Conservation (phyloP, 2,797 vertebrate genomes). For the Anniella stebbinsi region DNA sequence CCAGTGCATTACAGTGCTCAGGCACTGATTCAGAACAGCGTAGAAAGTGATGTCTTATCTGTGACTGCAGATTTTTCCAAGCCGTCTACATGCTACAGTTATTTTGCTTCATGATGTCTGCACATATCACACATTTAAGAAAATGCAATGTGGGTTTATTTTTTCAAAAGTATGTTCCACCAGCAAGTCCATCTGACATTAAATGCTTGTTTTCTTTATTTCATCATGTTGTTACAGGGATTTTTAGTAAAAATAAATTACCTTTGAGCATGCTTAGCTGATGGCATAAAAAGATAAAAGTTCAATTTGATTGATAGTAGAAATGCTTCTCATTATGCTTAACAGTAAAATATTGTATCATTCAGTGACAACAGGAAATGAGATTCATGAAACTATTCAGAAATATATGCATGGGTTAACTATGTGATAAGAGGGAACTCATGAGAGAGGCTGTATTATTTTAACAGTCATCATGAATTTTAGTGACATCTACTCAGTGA, state of each 20-base stretch:
- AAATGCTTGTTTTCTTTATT: slow-evolving; percentile 58
- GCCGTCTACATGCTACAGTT: neutral
- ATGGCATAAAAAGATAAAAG: slow-evolving; percentile 49
- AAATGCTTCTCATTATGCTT: slow-evolving; percentile 70
- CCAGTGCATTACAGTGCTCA: no score
- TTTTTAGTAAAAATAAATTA: slow-evolving; percentile 71
- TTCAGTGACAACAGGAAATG: slow-evolving; percentile 61
- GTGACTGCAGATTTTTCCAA: slow-evolving; percentile 34
- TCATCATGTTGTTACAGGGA: slow-evolving; percentile 51
- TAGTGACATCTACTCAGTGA: neutral
- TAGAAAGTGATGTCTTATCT: slow-evolving; percentile 26
- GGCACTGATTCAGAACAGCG: neutral
- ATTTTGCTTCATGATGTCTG: slow-evolving; percentile 19
- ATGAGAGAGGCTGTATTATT: slow-evolving; percentile 23
- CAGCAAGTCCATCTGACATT: slow-evolving; percentile 59
- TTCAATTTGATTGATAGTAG: slow-evolving; percentile 57
- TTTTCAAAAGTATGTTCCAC: slow-evolving; percentile 18
- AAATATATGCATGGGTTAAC: slow-evolving; percentile 36
- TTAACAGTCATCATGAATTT: slow-evolving; percentile 19
- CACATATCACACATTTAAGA: slow-evolving; percentile 12
- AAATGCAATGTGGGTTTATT: slow-evolving; percentile 20
- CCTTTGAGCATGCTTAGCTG: slow-evolving; percentile 58
- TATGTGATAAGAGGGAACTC: slow-evolving; percentile 39
- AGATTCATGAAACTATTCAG: slow-evolving; percentile 40
- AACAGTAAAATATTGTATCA: slow-evolving; percentile 56